phyloP scores from a whole-genome alignment of 2,888 invertebrate genomes.

The Parapristionchus giblindavisi region DNA sequence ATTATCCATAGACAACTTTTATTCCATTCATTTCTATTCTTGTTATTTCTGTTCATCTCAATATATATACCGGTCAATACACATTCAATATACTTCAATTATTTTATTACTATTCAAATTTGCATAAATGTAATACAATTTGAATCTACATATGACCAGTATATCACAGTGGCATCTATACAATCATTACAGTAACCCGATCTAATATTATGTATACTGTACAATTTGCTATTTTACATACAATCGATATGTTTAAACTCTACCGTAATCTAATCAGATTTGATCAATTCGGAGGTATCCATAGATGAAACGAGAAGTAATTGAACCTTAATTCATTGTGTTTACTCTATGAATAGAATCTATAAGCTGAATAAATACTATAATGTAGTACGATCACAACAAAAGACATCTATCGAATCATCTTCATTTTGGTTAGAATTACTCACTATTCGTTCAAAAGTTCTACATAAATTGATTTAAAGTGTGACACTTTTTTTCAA shows the following conservation, averaged over 20 bases:
- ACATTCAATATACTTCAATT: not conserved
- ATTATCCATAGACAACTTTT: not conserved
- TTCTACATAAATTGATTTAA: not conserved
- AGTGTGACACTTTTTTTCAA: not conserved
- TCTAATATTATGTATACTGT: not conserved
- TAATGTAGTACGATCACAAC: not conserved
- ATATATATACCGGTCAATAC: not conserved
- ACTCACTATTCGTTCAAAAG: not conserved
- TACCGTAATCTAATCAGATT: too few relatives aligned
- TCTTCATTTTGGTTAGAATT: too few relatives aligned
- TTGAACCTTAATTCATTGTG: conserved; percentile 13
- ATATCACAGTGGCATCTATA: not conserved
- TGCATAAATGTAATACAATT: not conserved
- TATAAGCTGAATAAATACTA: not conserved
- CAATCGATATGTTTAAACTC: too few relatives aligned
- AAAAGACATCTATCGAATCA: too few relatives aligned
- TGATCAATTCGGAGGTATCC: conserved; percentile 15
- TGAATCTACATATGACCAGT: not conserved
- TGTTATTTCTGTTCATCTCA: not conserved
- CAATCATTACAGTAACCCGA: conserved; percentile 1
- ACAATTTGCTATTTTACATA: not conserved
- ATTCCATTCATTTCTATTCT: not conserved
- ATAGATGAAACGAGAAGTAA: conserved; percentile 32
- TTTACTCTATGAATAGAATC: not conserved
- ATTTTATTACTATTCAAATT: not conserved